A percentile compares a stretch with the other conserved stretches of the same genome.
Evolutionary conservation across 2,797 vertebrate species (phyloP).

Genomic region (Gymnothorax reevesii): DNA sequence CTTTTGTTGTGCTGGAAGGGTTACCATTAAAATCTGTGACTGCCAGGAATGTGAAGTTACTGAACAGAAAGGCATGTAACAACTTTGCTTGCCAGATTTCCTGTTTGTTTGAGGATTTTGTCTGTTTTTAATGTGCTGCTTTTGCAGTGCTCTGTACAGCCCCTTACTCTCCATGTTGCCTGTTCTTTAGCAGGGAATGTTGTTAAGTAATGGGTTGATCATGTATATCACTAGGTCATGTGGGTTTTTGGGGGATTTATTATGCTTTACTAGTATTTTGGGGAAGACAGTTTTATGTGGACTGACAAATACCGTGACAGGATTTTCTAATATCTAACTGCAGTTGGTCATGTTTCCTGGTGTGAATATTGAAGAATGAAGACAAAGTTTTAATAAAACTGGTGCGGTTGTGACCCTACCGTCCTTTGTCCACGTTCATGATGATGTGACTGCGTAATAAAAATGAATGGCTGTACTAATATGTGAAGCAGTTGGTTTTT

Average conservation of each 20-base stretch:
- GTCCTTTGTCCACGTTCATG: constrained; percentile 1
- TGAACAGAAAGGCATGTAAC: constrained; percentile 18
- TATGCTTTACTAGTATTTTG: constrained; percentile 11
- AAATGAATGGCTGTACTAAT: not conserved
- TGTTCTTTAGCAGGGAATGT: constrained; percentile 38
- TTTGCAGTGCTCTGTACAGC: constrained; percentile 23
- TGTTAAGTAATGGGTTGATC: constrained; percentile 13
- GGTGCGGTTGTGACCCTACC: constrained; percentile 38
- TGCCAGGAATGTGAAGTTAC: not conserved
- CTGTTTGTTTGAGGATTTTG: constrained; percentile 1
- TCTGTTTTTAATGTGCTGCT: constrained; percentile 19
- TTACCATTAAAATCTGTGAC: constrained; percentile 23
- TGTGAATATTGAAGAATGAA: constrained; percentile 31
- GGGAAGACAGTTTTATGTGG: not conserved
- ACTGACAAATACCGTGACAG: not conserved
- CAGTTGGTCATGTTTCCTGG: constrained; percentile 23
- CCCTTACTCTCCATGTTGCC: constrained; percentile 27
- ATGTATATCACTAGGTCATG: constrained; percentile 34
- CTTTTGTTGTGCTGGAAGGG: constrained; percentile 1
- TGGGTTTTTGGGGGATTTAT: constrained; percentile 28
- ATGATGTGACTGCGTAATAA: not conserved
- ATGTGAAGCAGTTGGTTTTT: not conserved
- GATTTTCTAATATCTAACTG: constrained; percentile 2
- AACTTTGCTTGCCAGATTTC: constrained; percentile 12
- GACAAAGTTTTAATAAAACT: constrained; percentile 61